phyloP scores from a whole-genome alignment of 2,113 vertebrate species.

The Hypocryptadius cinnamomeus region DNA sequence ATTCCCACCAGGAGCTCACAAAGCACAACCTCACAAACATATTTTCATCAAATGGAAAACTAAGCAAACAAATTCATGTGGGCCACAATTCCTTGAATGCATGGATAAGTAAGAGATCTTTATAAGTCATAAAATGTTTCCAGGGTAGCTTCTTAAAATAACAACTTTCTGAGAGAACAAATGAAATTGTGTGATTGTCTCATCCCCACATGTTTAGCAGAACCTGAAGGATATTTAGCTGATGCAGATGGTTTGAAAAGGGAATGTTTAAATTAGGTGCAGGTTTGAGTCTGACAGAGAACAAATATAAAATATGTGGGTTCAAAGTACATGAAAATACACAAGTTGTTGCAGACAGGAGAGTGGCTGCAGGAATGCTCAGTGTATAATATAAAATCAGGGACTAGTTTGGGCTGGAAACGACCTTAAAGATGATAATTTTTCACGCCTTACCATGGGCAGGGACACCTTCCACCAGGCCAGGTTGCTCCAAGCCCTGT shows the following conservation, averaged over 20 bases:
- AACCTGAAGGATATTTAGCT: neutral
- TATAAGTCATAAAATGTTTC: neutral
- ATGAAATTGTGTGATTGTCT: neutral
- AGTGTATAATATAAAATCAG: neutral
- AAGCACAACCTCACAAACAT: accelerated
- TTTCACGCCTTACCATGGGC: neutral
- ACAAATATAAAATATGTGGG: neutral
- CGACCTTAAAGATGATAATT: no score
- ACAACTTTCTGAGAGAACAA: neutral
- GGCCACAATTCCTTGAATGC: neutral
- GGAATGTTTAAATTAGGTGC: neutral
- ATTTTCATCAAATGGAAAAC: neutral
- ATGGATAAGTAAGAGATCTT: neutral
- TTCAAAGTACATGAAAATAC: neutral
- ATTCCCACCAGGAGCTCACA: neutral
- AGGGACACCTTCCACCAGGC: accelerated
- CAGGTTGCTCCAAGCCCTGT: accelerated
- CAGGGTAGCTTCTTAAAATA: neutral
- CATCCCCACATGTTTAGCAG: neutral
- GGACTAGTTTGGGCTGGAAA: neutral
- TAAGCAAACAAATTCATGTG: neutral
- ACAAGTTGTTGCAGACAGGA: neutral
- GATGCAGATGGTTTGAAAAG: neutral
- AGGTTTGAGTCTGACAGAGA: neutral
- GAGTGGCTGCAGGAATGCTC: neutral